Evolutionary conservation across 1,140 invertebrate species (phyloP).

Genomic region (Acyrthosiphon pisum): DNA sequence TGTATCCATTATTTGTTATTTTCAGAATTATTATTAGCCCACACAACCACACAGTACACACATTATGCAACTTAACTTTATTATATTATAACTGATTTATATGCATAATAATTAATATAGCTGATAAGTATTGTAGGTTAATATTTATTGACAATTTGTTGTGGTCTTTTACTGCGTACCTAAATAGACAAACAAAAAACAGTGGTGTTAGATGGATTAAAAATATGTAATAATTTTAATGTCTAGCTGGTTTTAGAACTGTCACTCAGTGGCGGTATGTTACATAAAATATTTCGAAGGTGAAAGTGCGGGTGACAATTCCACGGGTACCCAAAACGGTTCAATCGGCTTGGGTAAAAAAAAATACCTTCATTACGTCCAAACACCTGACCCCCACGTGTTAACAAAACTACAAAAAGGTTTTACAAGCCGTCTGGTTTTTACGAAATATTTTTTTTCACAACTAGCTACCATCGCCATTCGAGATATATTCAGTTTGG

Average conservation of each 20-base stretch:
- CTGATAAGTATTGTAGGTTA: no score
- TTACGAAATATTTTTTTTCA: not conserved
- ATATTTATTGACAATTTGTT: not conserved
- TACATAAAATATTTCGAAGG: not conserved
- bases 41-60: not conserved
- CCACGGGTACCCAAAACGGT: constrained; percentile 20
- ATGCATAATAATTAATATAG: not conserved
- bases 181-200: not conserved
- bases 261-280: not conserved
- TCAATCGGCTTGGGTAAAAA: not conserved
- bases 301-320: constrained; percentile 44
- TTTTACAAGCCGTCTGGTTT: not conserved
- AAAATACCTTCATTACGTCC: not conserved
- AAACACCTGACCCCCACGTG: not conserved
- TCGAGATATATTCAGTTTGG: not conserved
- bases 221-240: not conserved
- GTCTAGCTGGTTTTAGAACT: not conserved
- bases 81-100: not conserved
- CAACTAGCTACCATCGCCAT: not conserved
- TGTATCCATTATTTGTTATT: not conserved
- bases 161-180: not conserved
- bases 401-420: not conserved
- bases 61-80: not conserved
- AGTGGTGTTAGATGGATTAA: not conserved
- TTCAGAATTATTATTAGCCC: not conserved